Percentiles rank a stretch among this genome's conserved stretches.
These are phyloP conservation scores for Drosophila anomalipes DNA, from an alignment of 2,888 invertebrate species.

Conservation along the genomic window DNA sequence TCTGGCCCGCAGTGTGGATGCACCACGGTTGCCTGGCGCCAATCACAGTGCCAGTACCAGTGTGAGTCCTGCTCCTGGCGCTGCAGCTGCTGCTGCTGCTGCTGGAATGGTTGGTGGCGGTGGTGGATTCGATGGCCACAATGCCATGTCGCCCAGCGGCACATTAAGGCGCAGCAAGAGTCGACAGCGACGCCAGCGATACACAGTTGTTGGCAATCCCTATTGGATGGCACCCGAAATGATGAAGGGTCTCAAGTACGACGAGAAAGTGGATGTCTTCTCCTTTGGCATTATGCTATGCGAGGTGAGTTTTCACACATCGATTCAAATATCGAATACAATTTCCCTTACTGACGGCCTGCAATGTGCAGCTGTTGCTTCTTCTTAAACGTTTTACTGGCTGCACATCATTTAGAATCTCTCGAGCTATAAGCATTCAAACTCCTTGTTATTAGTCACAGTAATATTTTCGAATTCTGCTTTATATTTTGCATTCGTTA, in stretches of 20 bases:
- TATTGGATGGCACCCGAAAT: slow-evolving; percentile 99
- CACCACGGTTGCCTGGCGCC: slow-evolving; percentile 69
- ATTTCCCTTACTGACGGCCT: no score
- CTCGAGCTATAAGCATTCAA: not conserved
- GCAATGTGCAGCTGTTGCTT: not conserved
- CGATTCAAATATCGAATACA: not conserved
- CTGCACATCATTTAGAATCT: not conserved
- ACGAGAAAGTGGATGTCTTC: slow-evolving; percentile 98
- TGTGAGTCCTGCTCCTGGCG: slow-evolving; percentile 6
- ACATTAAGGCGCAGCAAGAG: slow-evolving; percentile 87
- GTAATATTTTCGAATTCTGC: not conserved
- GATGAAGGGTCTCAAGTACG: slow-evolving; percentile 98
- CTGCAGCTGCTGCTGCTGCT: not conserved
- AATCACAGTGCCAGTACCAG: slow-evolving; percentile 14
- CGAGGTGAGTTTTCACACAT: slow-evolving; percentile 88
- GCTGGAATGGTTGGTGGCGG: not conserved
- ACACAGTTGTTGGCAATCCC: slow-evolving; percentile 98
- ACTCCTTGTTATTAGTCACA: not conserved
- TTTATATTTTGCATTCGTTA: not conserved
- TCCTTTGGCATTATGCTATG: slow-evolving; percentile 98
- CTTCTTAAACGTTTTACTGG: not conserved
- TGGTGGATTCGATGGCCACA: slow-evolving; percentile 21
- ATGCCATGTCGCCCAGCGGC: slow-evolving; percentile 80
- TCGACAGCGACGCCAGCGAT: slow-evolving; percentile 92
- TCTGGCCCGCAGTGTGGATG: slow-evolving; percentile 91